These are phyloP conservation scores for Pollenia amentaria DNA, from an alignment of 2,888 invertebrate species.

Conservation along the genomic window DNA sequence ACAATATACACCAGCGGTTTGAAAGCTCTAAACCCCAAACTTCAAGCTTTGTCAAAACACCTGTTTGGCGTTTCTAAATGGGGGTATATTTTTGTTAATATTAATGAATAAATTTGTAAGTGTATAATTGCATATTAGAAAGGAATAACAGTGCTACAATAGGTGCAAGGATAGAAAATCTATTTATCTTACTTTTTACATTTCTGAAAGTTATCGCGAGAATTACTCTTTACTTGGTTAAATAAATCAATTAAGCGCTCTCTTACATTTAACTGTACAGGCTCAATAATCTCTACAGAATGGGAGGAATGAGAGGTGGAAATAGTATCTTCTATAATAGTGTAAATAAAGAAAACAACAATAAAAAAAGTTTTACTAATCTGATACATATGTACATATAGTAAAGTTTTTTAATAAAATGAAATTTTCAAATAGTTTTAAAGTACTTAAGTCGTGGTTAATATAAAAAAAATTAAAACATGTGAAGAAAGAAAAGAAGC, in stretches of 20 bases:
- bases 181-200: slow-evolving; percentile 66
- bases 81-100: not conserved
- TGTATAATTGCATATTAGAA: not conserved
- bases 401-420: slow-evolving; percentile 2
- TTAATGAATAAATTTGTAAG: not conserved
- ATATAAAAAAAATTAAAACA: slow-evolving; percentile 14
- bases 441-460: slow-evolving; percentile 41
- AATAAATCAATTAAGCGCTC: slow-evolving; percentile 42
- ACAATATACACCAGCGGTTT: too few relatives aligned
- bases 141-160: not conserved
- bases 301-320: slow-evolving; percentile 37
- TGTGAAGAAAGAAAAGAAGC: slow-evolving; percentile 69
- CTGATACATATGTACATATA: not conserved
- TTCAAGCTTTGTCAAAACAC: too few relatives aligned
- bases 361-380: slow-evolving; percentile 35
- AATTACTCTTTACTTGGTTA: slow-evolving; percentile 39
- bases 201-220: slow-evolving; percentile 52
- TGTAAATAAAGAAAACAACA: slow-evolving; percentile 39
- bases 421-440: slow-evolving; percentile 39
- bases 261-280: slow-evolving; percentile 45
- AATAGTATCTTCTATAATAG: slow-evolving; percentile 59
- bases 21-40: too few relatives aligned
- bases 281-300: slow-evolving; percentile 52
- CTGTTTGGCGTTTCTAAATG: too few relatives aligned
- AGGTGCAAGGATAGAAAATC: slow-evolving; percentile 24